Evolutionary conservation across 2,888 invertebrate species (phyloP).

Genomic region (Melinopterus prodromus): DNA sequence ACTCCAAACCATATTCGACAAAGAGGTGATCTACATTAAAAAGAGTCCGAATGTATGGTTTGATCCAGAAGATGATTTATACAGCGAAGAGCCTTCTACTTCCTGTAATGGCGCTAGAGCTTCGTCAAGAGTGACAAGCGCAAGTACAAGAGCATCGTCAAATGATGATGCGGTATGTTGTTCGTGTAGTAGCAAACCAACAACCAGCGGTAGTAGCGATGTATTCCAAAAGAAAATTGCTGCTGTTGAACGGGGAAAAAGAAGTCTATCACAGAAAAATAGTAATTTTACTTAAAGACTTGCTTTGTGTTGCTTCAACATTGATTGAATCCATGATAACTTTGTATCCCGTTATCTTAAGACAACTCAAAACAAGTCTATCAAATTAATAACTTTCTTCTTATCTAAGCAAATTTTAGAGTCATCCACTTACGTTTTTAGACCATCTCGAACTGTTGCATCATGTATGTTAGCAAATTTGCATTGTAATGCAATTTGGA

Average conservation of each 20-base stretch:
- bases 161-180: background rate
- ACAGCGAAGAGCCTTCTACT: background rate
- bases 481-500: background rate
- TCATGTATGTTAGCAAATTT: slow-evolving; percentile 31
- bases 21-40: slow-evolving; percentile 36
- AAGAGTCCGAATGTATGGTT: slow-evolving; percentile 34
- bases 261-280: background rate
- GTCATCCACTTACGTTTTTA: slow-evolving; percentile 34
- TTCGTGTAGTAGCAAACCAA: background rate
- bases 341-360: background rate
- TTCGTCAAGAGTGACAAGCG: background rate
- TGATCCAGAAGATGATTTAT: slow-evolving; percentile 31
- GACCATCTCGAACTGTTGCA: slow-evolving; percentile 22
- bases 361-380: background rate
- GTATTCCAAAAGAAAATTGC: background rate
- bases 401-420: slow-evolving; percentile 25
- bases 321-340: no score
- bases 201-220: background rate
- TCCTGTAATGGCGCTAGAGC: background rate
- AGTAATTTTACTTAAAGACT: background rate
- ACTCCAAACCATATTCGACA: slow-evolving; percentile 32
- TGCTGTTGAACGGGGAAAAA: background rate
- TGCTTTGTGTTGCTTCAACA: background rate
- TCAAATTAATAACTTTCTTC: background rate
- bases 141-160: background rate